These are phyloP conservation scores for Candidula unifasciata DNA, from an alignment of 2,888 invertebrate genomes.

Conservation along the genomic window DNA sequence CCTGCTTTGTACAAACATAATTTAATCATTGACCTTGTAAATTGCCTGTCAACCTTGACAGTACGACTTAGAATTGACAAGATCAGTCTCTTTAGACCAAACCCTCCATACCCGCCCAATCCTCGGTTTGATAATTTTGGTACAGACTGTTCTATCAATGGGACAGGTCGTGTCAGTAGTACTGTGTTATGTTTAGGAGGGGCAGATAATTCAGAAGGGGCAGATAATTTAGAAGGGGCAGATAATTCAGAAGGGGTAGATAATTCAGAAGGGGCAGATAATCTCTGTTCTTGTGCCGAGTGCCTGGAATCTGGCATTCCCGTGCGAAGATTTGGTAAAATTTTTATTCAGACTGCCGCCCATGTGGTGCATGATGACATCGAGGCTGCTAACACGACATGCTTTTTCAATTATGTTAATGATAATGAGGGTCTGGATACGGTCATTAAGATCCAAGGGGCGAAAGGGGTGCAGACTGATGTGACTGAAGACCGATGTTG, in stretches of 20 bases:
- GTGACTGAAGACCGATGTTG: not conserved
- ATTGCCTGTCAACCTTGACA: not conserved
- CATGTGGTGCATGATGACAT: not conserved
- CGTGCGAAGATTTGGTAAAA: not conserved
- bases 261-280: not conserved
- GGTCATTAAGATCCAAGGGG: not conserved
- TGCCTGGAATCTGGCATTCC: not conserved
- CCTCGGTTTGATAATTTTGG: not conserved
- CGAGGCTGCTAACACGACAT: not conserved
- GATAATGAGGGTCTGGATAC: not conserved
- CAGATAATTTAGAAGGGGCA: not conserved
- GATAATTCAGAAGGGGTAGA: not conserved
- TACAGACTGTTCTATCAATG: not conserved
- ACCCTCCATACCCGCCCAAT: not conserved
- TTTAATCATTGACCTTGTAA: not conserved
- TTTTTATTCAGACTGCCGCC: not conserved
- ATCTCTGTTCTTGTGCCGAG: not conserved
- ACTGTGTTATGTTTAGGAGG: not conserved
- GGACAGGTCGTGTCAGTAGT: not conserved
- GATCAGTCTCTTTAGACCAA: not conserved
- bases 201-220: not conserved
- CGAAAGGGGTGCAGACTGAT: not conserved
- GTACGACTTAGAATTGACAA: not conserved
- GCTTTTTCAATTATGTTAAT: conserved; percentile 3
- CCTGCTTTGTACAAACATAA: not conserved